Base-by-base conservation (phyloP, 2,888 invertebrate genomes). In the Linnaemya vulpina region DNA sequence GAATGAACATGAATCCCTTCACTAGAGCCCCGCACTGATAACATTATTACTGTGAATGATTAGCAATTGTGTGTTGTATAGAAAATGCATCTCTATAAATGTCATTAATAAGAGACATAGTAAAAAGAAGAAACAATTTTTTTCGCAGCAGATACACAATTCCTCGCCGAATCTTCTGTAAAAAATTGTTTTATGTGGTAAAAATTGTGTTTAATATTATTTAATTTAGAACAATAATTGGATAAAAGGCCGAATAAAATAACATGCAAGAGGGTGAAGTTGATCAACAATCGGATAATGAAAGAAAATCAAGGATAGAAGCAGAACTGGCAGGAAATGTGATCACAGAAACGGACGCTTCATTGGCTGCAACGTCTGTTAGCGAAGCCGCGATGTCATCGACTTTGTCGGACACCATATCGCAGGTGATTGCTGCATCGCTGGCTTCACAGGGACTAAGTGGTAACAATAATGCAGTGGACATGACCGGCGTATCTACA, bases 261-360 rank as follows among this genome's bases (percentile, higher is more conserved):
- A 88, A 88, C 83, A 87, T 89, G 90, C 88, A 89, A 79, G 90
- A 89, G 70, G 88, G 88, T 67, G 90, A 89, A 87, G 35, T 79
- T 25, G 82, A 85, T 46, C 74, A 62, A 17, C 75, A 60, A 25
- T 13, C 30, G 35, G 78, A 84, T 71, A 84, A 78, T 82, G 89
- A 89, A 80, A 89, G 89, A 80, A 87, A 87, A 68, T 62, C 89
- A 82, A 87, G 87, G 71, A 88, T 46, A 51, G 71, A 84, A 43
- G 87, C 82, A 86, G 88, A 80, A 87, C 88, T 43, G 81, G 87
- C 87, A 22, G 60, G 53, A 53, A 79, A 78, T 67, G 67, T 78
- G 65, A 83, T 77, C 43, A 88, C 88, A 55, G 86, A 86, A 68
- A 89, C 87, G 49, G 87, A 84, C 84, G 87, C 86, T 80, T 84